Evolutionary conservation across 2,113 vertebrate genomes (phyloP).

Genomic region (Megaceryle maxima): DNA sequence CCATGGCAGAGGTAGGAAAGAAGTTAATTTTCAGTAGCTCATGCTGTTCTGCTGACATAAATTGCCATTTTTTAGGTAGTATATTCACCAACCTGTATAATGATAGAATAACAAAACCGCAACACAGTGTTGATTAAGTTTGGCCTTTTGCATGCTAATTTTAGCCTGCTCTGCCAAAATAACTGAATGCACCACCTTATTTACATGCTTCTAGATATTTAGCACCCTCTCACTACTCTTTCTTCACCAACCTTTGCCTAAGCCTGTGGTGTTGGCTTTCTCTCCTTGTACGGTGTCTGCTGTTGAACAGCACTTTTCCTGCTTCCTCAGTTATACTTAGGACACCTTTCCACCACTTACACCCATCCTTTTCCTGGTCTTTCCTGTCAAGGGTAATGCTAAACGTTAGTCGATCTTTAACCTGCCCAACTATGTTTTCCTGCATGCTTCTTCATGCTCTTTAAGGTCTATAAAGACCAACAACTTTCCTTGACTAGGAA

Average conservation of each 20-base stretch:
- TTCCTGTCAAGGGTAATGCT: not conserved
- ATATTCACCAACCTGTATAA: slow-evolving; percentile 30
- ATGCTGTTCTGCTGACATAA: slow-evolving; percentile 35
- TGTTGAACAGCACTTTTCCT: not conserved
- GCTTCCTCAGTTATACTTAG: not conserved
- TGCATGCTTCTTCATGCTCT: not conserved
- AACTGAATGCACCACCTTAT: slow-evolving; percentile 17
- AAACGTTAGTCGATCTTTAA: not conserved
- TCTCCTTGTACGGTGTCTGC: not conserved
- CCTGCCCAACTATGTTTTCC: not conserved
- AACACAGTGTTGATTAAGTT: slow-evolving; percentile 39
- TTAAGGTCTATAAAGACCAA: not conserved
- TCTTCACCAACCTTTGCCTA: slow-evolving; percentile 19
- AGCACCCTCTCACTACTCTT: slow-evolving; percentile 16
- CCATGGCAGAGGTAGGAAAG: slow-evolving; percentile 48
- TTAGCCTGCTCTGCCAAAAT: slow-evolving; percentile 35
- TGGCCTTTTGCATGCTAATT: slow-evolving; percentile 42
- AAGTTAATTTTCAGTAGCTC: slow-evolving; percentile 54
- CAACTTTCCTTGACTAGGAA: not conserved
- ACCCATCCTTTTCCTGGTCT: not conserved
- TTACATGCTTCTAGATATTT: slow-evolving; percentile 15
- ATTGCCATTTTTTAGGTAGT: slow-evolving; percentile 37
- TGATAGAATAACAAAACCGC: slow-evolving; percentile 36
- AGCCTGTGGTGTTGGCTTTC: not conserved
- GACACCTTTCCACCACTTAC: not conserved